Percentiles rank a stretch among this genome's conserved stretches.
These are phyloP conservation scores for Tychaedon coryphoeus DNA, from an alignment of 2,113 vertebrate genomes.

Conservation along the genomic window DNA sequence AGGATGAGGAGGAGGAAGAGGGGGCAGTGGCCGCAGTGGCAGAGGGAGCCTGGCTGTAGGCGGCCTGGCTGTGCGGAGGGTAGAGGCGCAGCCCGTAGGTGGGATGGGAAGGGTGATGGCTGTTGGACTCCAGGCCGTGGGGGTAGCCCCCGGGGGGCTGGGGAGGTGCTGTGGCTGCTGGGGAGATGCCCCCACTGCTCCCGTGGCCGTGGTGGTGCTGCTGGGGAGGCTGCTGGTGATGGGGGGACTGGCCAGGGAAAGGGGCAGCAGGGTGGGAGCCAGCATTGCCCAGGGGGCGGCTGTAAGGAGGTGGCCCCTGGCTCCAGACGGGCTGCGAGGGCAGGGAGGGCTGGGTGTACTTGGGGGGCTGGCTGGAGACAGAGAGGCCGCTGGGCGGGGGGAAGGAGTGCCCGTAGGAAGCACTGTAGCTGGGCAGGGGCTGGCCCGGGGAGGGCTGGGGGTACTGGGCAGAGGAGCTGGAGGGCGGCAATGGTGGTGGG, in stretches of 20 bases:
- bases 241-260: slow-evolving; percentile 61
- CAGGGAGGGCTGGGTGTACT: slow-evolving; percentile 75
- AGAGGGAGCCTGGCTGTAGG: slow-evolving; percentile 54
- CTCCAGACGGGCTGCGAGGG: slow-evolving; percentile 76
- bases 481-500: background rate
- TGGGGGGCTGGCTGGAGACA: slow-evolving; percentile 73
- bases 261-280: slow-evolving; percentile 53
- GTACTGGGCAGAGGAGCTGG: slow-evolving; percentile 69
- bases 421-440: slow-evolving; percentile 68
- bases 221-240: slow-evolving; percentile 72
- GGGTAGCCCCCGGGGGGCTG: slow-evolving; percentile 54
- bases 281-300: slow-evolving; percentile 65
- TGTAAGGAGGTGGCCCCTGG: slow-evolving; percentile 72
- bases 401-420: slow-evolving; percentile 66
- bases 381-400: slow-evolving; percentile 68
- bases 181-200: background rate
- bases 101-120: slow-evolving; percentile 60
- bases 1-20: background rate
- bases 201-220: slow-evolving; percentile 39
- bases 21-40: background rate
- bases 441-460: slow-evolving; percentile 53
- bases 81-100: slow-evolving; percentile 72
- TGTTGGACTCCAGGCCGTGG: slow-evolving; percentile 58
- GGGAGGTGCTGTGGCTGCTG: background rate
- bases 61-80: slow-evolving; percentile 67